Evolutionary conservation across 92 coral and sea anemone genomes (phyloP), one percentile per base, ranked within the genome.

Genomic region (Pocillopora grandis): DNA sequence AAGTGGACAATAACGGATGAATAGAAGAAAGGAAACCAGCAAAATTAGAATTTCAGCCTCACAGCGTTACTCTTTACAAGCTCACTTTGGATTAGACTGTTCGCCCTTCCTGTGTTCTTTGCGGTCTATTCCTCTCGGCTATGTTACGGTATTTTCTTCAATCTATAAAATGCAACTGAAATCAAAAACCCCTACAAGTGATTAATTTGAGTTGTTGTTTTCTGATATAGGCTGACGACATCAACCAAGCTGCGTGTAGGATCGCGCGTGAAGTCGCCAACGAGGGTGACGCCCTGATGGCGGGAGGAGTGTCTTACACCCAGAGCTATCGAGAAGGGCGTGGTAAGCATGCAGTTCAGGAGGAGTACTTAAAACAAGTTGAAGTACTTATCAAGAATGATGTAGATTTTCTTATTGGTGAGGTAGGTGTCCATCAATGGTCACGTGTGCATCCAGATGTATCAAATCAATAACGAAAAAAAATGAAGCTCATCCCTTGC

Each of bases 1-100:
- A 90, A 68, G 80, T 93, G n/a, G 92, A 88, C 5, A 90, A 90
- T 80, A 83, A 94, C 67, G 94, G 96, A 36, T 35, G 75, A 58
- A 58, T 14, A 58, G 61, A 58, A 58, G 61, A 58, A 58, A 14
- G 61, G 61, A 27, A 27, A 27, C 31, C 31, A 27, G 31, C 31
- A 27, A 27, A 27, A 27, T 27, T 27, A 27, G 31, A 27, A 27
- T 27, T 27, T 27, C 31, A 27, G 31, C 31, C 31, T 27, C 31
- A 27, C 31, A 27, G 31, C 31, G 31, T 27, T 27, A 27, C 31
- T 27, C 31, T 27, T 27, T 27, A 27, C 31, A 27, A 27, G 31
- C 31, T 27, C 31, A 27, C 31, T 27, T 27, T 27, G 31, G 31
- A 27, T 27, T 27, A 27, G 31, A 27, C 31, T 27, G 31, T 27